Evolutionary conservation across 2,888 invertebrate species (phyloP), one percentile per base, ranked within the genome.

Genomic region (Ennomos fuscantarius): DNA sequence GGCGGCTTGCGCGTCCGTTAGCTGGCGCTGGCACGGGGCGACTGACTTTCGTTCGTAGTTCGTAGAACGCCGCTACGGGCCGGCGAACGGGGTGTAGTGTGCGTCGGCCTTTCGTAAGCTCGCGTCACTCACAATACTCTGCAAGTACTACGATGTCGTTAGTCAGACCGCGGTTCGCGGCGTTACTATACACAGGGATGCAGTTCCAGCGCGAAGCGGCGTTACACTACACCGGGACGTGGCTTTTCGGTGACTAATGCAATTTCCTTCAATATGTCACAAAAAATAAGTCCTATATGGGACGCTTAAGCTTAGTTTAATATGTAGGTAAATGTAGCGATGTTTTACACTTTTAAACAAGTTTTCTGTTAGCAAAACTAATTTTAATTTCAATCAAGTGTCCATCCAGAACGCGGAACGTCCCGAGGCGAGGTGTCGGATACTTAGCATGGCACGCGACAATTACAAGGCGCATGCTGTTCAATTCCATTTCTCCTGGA

Each of bases 51-150:
- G 57, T 13, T 24, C 24, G 24, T 24, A 2, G 24, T 24, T 24
- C 32, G 45, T 45, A 36, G 51, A 11, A 11, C 33, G 37, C 41
- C 33, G 74, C 64, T 62, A 49, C 65, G 79, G 83, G 72, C 63
- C 67, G 68, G 86, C 86, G 88, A 87, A 89, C 86, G 82, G 86
- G 85, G 32, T 15, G 81, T 85, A 79, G 81, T 86, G 79, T 72
- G 73, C 52, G 58, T 11, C 65, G 67, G 69, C 70, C 78, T 80
- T 80, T 76, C 67, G 74, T 81, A 89, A 89, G 89, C 88, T 89
- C 83, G 70, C 69, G 69, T 54, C 45, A 54, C 45, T 45, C 53
- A 54, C 53, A 42, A 33, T 49, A 44, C 45, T 41, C 24, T 35
- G 41, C 45, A 40, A 24, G 24, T 24, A 24, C 40, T 42, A 56